Percentiles rank a stretch among this genome's conserved stretches.
Evolutionary conservation across 2,113 vertebrate genomes (phyloP).

Genomic region (Ictalurus furcatus): DNA sequence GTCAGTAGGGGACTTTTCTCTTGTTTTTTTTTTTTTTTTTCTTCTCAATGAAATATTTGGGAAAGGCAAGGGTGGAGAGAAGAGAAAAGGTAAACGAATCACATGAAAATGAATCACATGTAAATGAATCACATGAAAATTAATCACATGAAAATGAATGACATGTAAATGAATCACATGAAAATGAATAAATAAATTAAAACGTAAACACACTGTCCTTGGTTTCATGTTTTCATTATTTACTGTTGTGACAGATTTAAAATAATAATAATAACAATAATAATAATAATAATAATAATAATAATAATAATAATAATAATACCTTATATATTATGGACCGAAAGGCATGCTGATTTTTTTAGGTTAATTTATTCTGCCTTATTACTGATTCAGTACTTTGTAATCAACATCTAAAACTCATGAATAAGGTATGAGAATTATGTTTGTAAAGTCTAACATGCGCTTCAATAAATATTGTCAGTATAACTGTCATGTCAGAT

Average conservation of each 20-base stretch:
- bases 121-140: too few species aligned
- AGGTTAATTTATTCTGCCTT: neutral
- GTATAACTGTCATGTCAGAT: neutral
- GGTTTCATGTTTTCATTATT: neutral
- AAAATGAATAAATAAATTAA: too few species aligned
- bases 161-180: too few species aligned
- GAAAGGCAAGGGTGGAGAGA: too few species aligned
- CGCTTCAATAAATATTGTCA: neutral
- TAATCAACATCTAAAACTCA: slow-evolving; percentile 10
- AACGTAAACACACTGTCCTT: neutral
- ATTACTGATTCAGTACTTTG: neutral
- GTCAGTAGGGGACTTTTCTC: too few species aligned
- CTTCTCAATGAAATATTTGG: too few species aligned
- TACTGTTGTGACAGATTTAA: neutral
- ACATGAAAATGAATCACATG: too few species aligned
- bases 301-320: neutral
- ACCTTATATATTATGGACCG: neutral
- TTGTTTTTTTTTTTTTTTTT: too few species aligned
- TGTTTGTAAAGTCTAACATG: slow-evolving; percentile 6
- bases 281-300: too few species aligned
- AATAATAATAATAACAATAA: neutral
- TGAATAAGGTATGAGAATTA: slow-evolving; percentile 31
- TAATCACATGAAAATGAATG: too few species aligned
- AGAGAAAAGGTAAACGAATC: too few species aligned
- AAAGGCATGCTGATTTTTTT: neutral